Base-by-base conservation (phyloP, 2,888 invertebrate species). In the Ophioninae sp. region DNA sequence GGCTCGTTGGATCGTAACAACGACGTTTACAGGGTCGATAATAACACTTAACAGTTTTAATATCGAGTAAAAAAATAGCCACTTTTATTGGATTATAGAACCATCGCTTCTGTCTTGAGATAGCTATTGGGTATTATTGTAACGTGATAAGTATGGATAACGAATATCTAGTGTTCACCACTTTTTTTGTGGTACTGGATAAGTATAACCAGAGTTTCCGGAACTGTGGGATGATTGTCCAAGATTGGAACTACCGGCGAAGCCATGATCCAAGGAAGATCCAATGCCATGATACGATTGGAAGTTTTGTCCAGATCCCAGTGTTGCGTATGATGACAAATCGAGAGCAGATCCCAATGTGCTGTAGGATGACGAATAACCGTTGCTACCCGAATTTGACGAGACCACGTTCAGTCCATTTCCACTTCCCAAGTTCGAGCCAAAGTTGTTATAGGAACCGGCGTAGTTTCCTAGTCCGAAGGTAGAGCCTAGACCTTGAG, bases 1-100 rank as follows among this genome's bases (percentile, higher is more conserved):
- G 6, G 17, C 50, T 50, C 3, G 50, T 50, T 13, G 8, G 57
- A 50, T n/a, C 10, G 7, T 13, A n/a, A 39, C 39, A n/a, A 41
- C 20, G 3, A 61, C 10, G 7, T 21, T 17, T 20, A 13, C 8
- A 0, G 6, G 23, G n/a, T 39, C 41, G 2, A 57, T 67, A 41
- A 65, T 44, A 17, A 50, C 13, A 69, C 50, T 57, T 50, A 5
- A 10, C 7, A n/a, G 23, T 7, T 2, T 6, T 50, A 50, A 37
- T 39, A 20, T 69, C 62, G 1, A 21, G 39, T 72, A 65, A 82
- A 87, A 87, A 87, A 85, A 87, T 67, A 86, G 61, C 79, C 84
- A 83, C 82, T 77, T 86, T 86, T 62, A 86, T 73, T 85, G 10
- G 39, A 17, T 77, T 61, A 84, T 59, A 75, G 75, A 69, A 79